A percentile compares a stretch with the other conserved stretches of the same genome.
Evolutionary conservation across 2,113 vertebrate genomes (phyloP).

Genomic region (Leucoraja erinaceus): DNA sequence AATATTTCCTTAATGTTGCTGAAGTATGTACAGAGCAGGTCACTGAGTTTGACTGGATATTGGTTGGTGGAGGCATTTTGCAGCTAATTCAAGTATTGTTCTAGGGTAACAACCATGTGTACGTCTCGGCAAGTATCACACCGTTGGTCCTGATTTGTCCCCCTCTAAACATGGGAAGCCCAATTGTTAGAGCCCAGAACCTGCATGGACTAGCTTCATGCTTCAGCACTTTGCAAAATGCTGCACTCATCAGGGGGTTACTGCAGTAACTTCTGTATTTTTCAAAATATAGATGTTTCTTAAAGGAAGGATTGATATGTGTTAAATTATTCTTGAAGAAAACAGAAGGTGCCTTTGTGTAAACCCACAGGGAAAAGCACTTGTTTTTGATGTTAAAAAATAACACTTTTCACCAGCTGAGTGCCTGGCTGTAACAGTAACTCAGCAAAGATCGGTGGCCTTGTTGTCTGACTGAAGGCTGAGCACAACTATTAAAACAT

Average conservation of each 20-base stretch:
- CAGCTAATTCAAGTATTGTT: neutral
- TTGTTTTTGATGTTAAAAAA: neutral
- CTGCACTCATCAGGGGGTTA: neutral
- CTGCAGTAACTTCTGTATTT: neutral
- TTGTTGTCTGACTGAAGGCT: neutral
- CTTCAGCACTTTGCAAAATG: neutral
- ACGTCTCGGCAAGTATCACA: neutral
- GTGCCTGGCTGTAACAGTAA: neutral
- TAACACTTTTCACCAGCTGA: neutral
- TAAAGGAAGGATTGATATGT: neutral
- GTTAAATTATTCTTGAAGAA: neutral
- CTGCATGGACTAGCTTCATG: neutral
- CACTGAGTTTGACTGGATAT: neutral
- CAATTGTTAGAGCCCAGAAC: neutral
- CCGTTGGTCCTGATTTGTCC: neutral
- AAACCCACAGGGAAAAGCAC: neutral
- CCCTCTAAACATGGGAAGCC: neutral
- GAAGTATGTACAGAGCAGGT: neutral
- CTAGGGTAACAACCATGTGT: neutral
- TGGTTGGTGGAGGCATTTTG: neutral
- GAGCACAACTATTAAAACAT: neutral
- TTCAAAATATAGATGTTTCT: neutral
- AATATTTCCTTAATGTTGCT: neutral
- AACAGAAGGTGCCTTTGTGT: neutral
- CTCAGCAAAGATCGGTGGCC: neutral